Conservation (phyloP, 2,113 vertebrate species). For the Xenus cinereus region DNA sequence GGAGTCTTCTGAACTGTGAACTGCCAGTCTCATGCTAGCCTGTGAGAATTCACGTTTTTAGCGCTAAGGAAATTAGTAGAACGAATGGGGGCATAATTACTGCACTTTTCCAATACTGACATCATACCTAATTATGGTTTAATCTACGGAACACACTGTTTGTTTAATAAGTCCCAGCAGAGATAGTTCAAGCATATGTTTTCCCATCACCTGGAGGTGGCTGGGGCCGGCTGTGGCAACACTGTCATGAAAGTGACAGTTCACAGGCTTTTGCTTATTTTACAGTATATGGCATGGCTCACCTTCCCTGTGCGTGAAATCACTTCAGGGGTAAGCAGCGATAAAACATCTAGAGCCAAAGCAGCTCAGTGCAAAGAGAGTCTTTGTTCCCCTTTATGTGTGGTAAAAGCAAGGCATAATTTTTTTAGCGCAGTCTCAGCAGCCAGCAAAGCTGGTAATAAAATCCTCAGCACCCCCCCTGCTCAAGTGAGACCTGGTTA, state of each 20-base stretch:
- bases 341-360: neutral
- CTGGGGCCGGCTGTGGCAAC: neutral
- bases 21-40: neutral
- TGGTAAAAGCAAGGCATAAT: neutral
- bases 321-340: neutral
- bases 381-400: neutral
- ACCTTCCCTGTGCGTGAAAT: neutral
- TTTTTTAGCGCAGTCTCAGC: neutral
- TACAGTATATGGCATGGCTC: neutral
- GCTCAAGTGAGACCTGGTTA: neutral
- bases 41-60: neutral
- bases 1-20: neutral
- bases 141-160: slow-evolving; percentile 19
- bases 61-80: neutral
- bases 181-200: neutral
- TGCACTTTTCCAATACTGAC: neutral
- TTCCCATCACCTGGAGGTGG: slow-evolving; percentile 29
- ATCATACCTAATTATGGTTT: slow-evolving; percentile 24
- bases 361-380: neutral
- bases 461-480: neutral
- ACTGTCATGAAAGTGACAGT: neutral
- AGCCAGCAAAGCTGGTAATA: neutral
- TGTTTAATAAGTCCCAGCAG: slow-evolving; percentile 54
- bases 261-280: neutral
- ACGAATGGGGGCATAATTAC: neutral